Conservation (phyloP, 2,797 vertebrate species). For the Trachops cirrhosus region DNA sequence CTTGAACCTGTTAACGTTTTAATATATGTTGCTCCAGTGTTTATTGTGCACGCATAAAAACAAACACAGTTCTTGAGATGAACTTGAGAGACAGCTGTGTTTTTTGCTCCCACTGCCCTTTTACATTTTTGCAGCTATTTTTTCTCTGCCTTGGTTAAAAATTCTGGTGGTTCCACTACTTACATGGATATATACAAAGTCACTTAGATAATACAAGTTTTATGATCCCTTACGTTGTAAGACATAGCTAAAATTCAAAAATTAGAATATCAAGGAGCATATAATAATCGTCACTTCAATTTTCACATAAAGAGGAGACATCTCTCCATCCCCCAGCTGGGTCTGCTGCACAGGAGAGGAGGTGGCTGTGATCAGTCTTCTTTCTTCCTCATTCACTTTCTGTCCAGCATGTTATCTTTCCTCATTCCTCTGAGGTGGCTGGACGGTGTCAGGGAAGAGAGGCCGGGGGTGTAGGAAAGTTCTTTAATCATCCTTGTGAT, state of each 20-base stretch:
- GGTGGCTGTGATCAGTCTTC: background rate
- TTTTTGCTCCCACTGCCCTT: background rate
- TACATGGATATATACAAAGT: background rate
- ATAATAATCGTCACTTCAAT: background rate
- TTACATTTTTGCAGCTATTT: background rate
- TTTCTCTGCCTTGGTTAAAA: constrained; percentile 18
- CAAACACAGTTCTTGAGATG: background rate
- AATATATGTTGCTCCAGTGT: background rate
- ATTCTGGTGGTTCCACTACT: background rate
- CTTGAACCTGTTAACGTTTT: background rate
- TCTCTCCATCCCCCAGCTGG: background rate
- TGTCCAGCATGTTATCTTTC: background rate
- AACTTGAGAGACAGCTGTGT: background rate
- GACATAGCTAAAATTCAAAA: background rate
- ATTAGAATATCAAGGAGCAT: background rate
- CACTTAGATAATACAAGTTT: background rate
- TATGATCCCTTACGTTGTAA: background rate
- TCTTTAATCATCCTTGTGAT: background rate
- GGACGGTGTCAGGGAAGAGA: background rate
- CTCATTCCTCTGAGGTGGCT: background rate
- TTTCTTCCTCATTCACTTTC: background rate
- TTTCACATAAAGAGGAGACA: background rate
- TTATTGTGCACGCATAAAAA: background rate
- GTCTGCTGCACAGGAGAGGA: background rate
- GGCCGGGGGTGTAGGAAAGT: background rate